Evolutionary conservation across 1,140 invertebrate species (phyloP).

Genomic region (Camponotus vicinus): DNA sequence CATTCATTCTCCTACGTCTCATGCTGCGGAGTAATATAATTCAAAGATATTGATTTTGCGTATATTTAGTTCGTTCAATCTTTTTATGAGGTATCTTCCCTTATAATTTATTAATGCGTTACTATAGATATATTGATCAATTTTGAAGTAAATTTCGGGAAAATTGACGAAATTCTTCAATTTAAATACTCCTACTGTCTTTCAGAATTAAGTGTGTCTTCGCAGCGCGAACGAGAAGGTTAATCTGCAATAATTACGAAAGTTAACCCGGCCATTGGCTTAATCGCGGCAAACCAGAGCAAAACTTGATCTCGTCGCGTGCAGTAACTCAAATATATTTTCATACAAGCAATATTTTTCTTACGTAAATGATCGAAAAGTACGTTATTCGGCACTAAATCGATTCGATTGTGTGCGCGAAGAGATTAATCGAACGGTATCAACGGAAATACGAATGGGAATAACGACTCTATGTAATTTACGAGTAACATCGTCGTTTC

Average conservation of each 20-base stretch:
- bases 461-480: neutral
- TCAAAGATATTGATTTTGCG: constrained; percentile 35
- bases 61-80: constrained; percentile 33
- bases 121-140: neutral
- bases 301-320: constrained; percentile 14
- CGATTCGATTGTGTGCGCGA: neutral
- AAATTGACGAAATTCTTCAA: constrained; percentile 19
- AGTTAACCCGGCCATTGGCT: constrained; percentile 28
- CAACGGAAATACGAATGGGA: neutral
- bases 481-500: neutral
- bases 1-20: neutral
- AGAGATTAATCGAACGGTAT: constrained; percentile 27
- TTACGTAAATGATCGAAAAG: neutral
- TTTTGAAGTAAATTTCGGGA: neutral
- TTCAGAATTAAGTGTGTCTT: constrained; percentile 8
- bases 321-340: neutral
- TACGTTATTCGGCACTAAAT: neutral
- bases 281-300: neutral
- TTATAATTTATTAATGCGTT: neutral
- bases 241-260: constrained; percentile 40
- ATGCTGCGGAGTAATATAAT: constrained; percentile 3
- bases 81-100: neutral
- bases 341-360: neutral
- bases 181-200: neutral
- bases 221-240: neutral